Conservation (phyloP, 2,113 vertebrate species). For the Pteronura brasiliensis region DNA sequence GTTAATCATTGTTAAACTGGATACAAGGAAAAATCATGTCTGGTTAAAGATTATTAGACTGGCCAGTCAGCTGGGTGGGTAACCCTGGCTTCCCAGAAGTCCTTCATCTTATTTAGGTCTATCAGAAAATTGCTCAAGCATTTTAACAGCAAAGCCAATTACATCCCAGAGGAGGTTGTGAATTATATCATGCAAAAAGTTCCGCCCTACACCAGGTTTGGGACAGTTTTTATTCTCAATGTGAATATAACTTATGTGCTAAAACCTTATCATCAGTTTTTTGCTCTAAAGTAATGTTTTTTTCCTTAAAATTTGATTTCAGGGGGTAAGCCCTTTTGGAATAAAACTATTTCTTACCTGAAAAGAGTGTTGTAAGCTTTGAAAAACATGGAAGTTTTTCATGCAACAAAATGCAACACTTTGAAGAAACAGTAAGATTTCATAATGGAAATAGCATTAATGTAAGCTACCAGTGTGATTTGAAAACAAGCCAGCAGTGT, state of each 20-base stretch:
- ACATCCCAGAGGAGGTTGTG: slow-evolving; percentile 42
- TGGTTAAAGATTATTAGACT: slow-evolving; percentile 61
- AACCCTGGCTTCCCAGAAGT: slow-evolving; percentile 55
- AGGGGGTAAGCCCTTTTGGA: not conserved
- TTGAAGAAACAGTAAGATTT: not conserved
- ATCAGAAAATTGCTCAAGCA: slow-evolving; percentile 57
- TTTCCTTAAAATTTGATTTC: slow-evolving; percentile 43
- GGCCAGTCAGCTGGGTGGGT: slow-evolving; percentile 43
- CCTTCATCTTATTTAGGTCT: slow-evolving; percentile 59
- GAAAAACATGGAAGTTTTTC: not conserved
- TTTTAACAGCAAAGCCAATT: slow-evolving; percentile 46
- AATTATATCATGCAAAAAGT: slow-evolving; percentile 36
- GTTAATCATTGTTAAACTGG: slow-evolving; percentile 57
- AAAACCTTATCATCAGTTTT: slow-evolving; percentile 20
- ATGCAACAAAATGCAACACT: not conserved
- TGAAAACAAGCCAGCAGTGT: not conserved
- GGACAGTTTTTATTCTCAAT: slow-evolving; percentile 36
- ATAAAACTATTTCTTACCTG: slow-evolving; percentile 27
- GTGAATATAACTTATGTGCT: slow-evolving; percentile 27
- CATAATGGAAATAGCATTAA: not conserved
- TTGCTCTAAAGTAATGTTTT: slow-evolving; percentile 31
- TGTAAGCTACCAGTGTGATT: not conserved
- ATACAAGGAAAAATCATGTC: slow-evolving; percentile 60
- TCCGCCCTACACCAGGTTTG: not conserved
- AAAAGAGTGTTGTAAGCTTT: slow-evolving; percentile 7